Base-by-base conservation (phyloP, 2,113 vertebrate genomes). In the Lepus timidus region DNA sequence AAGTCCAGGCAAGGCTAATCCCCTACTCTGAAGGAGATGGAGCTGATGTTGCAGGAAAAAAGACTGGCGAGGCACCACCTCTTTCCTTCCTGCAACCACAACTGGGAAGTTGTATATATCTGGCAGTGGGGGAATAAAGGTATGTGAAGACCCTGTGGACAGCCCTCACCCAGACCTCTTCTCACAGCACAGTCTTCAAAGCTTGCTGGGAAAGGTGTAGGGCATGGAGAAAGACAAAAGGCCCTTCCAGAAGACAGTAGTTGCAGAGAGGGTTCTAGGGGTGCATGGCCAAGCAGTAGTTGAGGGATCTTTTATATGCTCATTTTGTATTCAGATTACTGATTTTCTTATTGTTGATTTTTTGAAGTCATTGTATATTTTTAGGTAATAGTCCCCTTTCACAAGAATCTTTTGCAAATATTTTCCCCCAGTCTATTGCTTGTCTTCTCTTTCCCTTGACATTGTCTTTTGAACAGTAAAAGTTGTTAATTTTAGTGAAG, bases 151-250 rank as follows among this genome's bases (percentile, higher is more conserved):
- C 96, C 96, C 95, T 90, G 90, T 88, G 90, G 65, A 62, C 62
- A 52, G 75, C 73, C 93, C 86, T 94, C 89, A 74, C 84, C 81
- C 90, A 93, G 76, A 81, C 90, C 92, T 95, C 80, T 90, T 93
- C 94, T 94, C 94, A 96, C 96, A 92, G 97, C 96, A 92, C 62
- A 88, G 79, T 92, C 91, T 95, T 94, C 90, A 91, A 91, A 96
- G 91, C 20, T 27, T 22, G 91, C 88, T 95, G 70, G 96, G 64
- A 81, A 95, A 95, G 86, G 89, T 84, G 52, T 13, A 8, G 36
- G 71, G 93, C 83, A 55, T 75, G 2, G 61, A 90, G 85, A 95
- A 90, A 61, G 92, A 86, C 44, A 55, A 80, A 76, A 76, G 94
- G 84, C 79, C 80, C 78, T 95, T 96, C 88, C 75, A 65, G 85